A percentile compares a stretch with the other conserved stretches of the same genome.
Evolutionary conservation across 1,140 invertebrate species (phyloP).

Genomic region (Drosophila rufa): DNA sequence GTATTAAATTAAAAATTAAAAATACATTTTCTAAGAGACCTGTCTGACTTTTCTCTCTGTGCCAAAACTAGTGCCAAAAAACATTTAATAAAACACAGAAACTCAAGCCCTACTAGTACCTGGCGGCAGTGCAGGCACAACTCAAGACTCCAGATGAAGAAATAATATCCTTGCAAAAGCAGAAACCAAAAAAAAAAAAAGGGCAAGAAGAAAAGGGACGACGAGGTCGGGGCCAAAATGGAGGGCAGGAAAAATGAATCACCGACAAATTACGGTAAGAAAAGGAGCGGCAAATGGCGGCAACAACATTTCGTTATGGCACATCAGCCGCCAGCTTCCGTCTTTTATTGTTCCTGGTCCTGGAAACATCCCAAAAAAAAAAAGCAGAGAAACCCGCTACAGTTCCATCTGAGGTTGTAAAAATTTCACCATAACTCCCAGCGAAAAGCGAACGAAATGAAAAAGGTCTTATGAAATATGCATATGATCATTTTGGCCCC

Average conservation of each 20-base stretch:
- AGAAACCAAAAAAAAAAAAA: neutral
- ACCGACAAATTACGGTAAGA: slow-evolving; percentile 78
- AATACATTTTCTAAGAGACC: too few species aligned
- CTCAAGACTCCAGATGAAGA: slow-evolving; percentile 17
- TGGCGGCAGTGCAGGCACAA: neutral
- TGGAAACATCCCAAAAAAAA: neutral
- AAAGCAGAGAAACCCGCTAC: slow-evolving; percentile 1
- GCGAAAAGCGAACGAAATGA: slow-evolving; percentile 35
- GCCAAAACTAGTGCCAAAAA: slow-evolving; percentile 52
- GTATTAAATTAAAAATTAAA: too few species aligned
- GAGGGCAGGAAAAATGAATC: slow-evolving; percentile 68
- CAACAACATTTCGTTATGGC: slow-evolving; percentile 73
- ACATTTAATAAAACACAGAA: slow-evolving; percentile 60
- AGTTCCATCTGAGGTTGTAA: slow-evolving; percentile 61
- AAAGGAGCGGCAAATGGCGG: slow-evolving; percentile 71
- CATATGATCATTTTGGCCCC: slow-evolving; percentile 75
- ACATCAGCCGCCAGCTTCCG: slow-evolving; percentile 45
- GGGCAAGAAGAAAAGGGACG: neutral
- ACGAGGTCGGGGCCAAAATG: slow-evolving; percentile 10
- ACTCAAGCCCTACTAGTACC: slow-evolving; percentile 1
- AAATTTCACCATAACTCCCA: slow-evolving; percentile 66
- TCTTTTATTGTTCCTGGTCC: slow-evolving; percentile 42
- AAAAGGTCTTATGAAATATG: slow-evolving; percentile 81
- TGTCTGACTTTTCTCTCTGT: neutral
- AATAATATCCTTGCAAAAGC: slow-evolving; percentile 18